A percentile compares a stretch with the other conserved stretches of the same genome.
These are phyloP conservation scores for Scomberomorus guttatus DNA, from an alignment of 2,797 vertebrate genomes.

Conservation along the genomic window DNA sequence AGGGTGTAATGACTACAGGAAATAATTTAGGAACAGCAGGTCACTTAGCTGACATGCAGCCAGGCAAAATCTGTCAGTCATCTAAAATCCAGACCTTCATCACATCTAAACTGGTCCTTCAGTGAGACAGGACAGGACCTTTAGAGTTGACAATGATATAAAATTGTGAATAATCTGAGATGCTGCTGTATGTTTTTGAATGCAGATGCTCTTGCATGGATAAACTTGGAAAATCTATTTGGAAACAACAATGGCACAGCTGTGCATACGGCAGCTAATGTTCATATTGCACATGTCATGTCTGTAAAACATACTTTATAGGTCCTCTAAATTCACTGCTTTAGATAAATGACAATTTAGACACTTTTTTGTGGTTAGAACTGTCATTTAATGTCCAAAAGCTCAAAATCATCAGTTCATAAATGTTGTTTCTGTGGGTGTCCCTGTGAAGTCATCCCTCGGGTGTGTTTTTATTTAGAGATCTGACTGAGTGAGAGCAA, in stretches of 20 bases:
- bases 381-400: background rate
- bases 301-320: background rate
- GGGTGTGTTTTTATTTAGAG: conserved; percentile 15
- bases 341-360: background rate
- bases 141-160: conserved; percentile 1
- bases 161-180: background rate
- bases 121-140: background rate
- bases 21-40: background rate
- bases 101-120: too few species aligned
- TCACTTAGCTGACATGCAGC: background rate
- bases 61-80: background rate
- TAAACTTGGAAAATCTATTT: background rate
- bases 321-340: background rate
- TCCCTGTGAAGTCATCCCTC: background rate
- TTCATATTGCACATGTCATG: background rate
- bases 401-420: background rate
- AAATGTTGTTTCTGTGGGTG: background rate
- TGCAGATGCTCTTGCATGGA: background rate
- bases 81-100: too few species aligned
- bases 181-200: fast-evolving
- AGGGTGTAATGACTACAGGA: background rate
- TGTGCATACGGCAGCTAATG: background rate
- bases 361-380: background rate
- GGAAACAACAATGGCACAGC: background rate
- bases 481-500: conserved; percentile 19